Evolutionary conservation across 2,113 vertebrate genomes (phyloP), one percentile per base, ranked within the genome.

Genomic region (Nematolebias whitei): DNA sequence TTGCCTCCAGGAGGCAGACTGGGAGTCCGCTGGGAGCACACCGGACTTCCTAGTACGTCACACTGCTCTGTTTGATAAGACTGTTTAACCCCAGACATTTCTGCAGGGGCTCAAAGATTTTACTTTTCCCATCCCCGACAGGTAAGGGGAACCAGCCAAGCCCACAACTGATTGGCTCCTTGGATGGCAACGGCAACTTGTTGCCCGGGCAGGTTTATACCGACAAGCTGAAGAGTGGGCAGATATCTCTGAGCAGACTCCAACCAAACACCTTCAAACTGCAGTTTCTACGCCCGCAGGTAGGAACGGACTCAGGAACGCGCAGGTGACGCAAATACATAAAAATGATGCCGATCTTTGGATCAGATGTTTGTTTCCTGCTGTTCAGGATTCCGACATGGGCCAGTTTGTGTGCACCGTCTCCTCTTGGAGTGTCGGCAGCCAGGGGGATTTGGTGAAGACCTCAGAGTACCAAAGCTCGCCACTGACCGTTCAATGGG

Each of bases 401-500:
- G 97, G 97, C 29, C 87, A 77, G 79, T 98, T 98, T 38, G 91
- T 87, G 59, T 99, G 97, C 73, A 84, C 78, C 0, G 87, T 96
- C 58, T 94, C 93, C 0, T 90, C 93, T 0, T 98, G 96, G 97
- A 91, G 74, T 0, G 78, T 70, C 1, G 90, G 84, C 74, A 89
- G 73, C 35, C 93, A 93, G 68, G 92, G 90, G 7, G 92, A 85
- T 67, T 86, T 94, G 92, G 84, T 91, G 48, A 93, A 93, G 84
- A 90, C 78, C 45, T 89, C 90, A 1, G 94, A 96, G 44, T 68
- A 93, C 59, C 48, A 82, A 64, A 96, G 95, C 52, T 68, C 79
- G 0, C 56, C 92, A 0, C 63, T 95, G 71, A 89, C 57, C 18
- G 19, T 99, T 0, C 93, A 83, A 73, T 97, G 96, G 95, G 88